These are phyloP conservation scores for Drosophila flavopinicola DNA, from an alignment of 2,888 invertebrate genomes.

Conservation along the genomic window DNA sequence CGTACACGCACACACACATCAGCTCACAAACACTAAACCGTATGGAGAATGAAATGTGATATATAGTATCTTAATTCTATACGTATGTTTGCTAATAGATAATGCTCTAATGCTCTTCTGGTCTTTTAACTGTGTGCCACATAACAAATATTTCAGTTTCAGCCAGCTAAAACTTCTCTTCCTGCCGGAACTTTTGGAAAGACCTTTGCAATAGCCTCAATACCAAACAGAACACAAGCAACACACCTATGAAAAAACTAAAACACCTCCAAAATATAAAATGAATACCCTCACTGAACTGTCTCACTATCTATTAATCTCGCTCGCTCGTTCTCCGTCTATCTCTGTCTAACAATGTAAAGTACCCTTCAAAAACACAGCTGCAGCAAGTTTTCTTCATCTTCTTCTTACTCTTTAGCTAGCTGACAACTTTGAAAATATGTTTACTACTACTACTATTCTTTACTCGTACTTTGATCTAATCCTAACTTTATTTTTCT, in stretches of 20 bases:
- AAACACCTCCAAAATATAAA: conserved; percentile 32
- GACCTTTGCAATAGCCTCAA: conserved; percentile 54
- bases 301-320: conserved; percentile 23
- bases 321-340: conserved; percentile 22
- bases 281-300: conserved; percentile 19
- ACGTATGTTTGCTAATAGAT: conserved; percentile 72
- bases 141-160: conserved; percentile 56
- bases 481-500: conserved; percentile 22
- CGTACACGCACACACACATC: conserved; percentile 21
- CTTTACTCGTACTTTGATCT: conserved; percentile 28
- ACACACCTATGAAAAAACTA: conserved; percentile 27
- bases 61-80: conserved; percentile 43
- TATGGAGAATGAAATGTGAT: conserved; percentile 59
- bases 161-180: conserved; percentile 57
- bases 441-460: conserved; percentile 30
- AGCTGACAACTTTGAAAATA: conserved; percentile 31
- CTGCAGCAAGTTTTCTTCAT: conserved; percentile 37
- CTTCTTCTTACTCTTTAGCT: conserved; percentile 28
- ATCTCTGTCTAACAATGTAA: conserved; percentile 43
- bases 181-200: conserved; percentile 60
- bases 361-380: conserved; percentile 38
- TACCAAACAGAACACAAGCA: conserved; percentile 32
- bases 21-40: conserved; percentile 38
- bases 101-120: conserved; percentile 46
- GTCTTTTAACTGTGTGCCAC: conserved; percentile 50